Base-by-base conservation (phyloP, 2,888 invertebrate species). In the Drosophila neutralis region DNA sequence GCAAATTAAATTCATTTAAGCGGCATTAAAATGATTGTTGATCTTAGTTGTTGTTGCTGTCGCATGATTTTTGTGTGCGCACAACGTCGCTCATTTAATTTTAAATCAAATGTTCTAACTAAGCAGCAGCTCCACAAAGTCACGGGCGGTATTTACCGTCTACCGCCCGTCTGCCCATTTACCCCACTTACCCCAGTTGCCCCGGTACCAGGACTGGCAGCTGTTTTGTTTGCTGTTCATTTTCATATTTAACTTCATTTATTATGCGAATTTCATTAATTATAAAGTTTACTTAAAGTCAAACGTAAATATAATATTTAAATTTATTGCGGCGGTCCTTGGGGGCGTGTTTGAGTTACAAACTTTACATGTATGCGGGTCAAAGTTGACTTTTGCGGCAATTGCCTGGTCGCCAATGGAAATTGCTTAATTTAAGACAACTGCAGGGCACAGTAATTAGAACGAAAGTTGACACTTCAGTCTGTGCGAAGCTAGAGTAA, bases 251-350 rank as follows among this genome's bases (percentile, higher is more conserved):
- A 82, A 88, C 76, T 78, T 85, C 74, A 84, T 86, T 86, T 89
- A 82, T 89, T 86, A 86, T 86, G 85, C 89, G 82, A 80, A 87
- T 87, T 76, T 75, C 82, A 83, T 88, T 87, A 86, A 86, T 86
- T 86, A 89, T 69, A 74, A 89, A 89, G 82, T 82, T 86, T 68
- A 76, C 73, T 77, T 73, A 57, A 80, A 60, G 49, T 57, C 59
- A 48, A 76, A 79, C 56, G 69, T 66, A 78, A 87, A 78, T 82
- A 82, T 68, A 80, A 73, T 83, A 73, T 76, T 78, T 61, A 65
- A 69, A 80, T 78, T 76, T 66, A 56, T 42, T 60, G 64, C 18
- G 33, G 13, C 29, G 29, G 4, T 4, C 48, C 24, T 35, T 8
- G 27, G 15, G 73, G 21, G 11, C 11, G 27, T 45, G 54, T 59